Conservation (phyloP, 2,888 invertebrate genomes). For the Tinea pellionella region DNA sequence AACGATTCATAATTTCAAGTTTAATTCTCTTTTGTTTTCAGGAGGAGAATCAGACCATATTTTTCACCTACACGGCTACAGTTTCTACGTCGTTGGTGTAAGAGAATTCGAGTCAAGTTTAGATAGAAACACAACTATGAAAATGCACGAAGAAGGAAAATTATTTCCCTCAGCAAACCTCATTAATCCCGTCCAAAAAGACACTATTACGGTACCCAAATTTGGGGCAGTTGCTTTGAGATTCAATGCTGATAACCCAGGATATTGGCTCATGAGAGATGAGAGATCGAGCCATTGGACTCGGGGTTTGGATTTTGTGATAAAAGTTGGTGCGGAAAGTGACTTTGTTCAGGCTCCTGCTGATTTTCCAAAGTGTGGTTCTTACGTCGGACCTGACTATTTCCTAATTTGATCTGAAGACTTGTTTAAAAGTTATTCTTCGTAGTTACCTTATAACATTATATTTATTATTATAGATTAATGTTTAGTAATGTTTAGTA, state of each 20-base stretch:
- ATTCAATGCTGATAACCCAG: conserved; percentile 82
- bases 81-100: conserved; percentile 75
- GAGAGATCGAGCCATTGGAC: conserved; percentile 80
- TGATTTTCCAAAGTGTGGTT: conserved; percentile 83
- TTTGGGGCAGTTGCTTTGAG: conserved; percentile 76
- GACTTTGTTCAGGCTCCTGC: conserved; percentile 76
- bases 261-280: conserved; percentile 85
- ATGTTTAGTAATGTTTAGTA: too few relatives aligned
- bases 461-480: too few relatives aligned
- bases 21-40: conserved; percentile 26
- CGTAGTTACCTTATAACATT: too few relatives aligned
- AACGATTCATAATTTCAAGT: too few relatives aligned
- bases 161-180: conserved; percentile 69
- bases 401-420: conserved; percentile 65
- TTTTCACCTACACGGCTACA: conserved; percentile 82
- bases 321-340: conserved; percentile 76
- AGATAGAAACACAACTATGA: conserved; percentile 62
- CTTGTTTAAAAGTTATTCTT: background rate
- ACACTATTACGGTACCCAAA: conserved; percentile 79
- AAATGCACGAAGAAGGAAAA: conserved; percentile 67
- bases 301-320: conserved; percentile 78
- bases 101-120: conserved; percentile 62
- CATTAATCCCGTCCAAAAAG: conserved; percentile 73
- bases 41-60: conserved; percentile 75
- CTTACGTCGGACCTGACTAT: conserved; percentile 80